Percentiles rank a stretch among this genome's conserved stretches.
These are phyloP conservation scores for Patiria pectinifera DNA, from an alignment of 53 echinoderm and acorn worm species.

Conservation along the genomic window DNA sequence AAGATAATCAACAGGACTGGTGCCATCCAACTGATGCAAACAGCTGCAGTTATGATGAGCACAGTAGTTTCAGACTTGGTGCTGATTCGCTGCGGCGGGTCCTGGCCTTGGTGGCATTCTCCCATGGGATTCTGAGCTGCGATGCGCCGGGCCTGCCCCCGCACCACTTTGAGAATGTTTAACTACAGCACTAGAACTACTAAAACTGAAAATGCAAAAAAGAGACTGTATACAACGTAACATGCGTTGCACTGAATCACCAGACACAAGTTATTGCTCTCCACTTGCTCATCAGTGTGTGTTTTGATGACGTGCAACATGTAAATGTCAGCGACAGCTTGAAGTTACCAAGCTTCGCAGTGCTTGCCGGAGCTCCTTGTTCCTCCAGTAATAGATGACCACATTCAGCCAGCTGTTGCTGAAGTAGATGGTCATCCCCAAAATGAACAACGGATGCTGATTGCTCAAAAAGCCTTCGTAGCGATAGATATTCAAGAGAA, in stretches of 20 bases:
- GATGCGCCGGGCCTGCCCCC: slow-evolving; percentile 29
- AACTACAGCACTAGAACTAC: slow-evolving; percentile 38
- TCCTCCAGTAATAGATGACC: slow-evolving; percentile 42
- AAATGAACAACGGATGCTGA: background rate
- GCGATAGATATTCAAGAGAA: background rate
- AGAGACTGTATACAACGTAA: no score
- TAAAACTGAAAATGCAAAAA: background rate
- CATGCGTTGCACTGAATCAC: background rate
- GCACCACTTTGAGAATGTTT: slow-evolving; percentile 37
- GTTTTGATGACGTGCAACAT: background rate
- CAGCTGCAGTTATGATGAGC: slow-evolving; percentile 13
- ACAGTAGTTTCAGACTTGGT: slow-evolving; percentile 46
- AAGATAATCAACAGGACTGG: background rate
- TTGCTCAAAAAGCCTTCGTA: background rate
- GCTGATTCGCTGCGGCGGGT: background rate
- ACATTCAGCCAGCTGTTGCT: slow-evolving; percentile 49
- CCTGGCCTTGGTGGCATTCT: background rate
- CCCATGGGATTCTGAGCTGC: background rate
- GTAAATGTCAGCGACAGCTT: background rate
- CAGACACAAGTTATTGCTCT: background rate
- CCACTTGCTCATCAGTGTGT: no score
- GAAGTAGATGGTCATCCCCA: background rate
- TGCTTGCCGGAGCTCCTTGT: slow-evolving; percentile 13
- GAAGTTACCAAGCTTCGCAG: background rate
- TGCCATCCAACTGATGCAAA: slow-evolving; percentile 18